Evolutionary conservation across 2,888 invertebrate genomes (phyloP).

Genomic region (Synergus umbraculus): DNA sequence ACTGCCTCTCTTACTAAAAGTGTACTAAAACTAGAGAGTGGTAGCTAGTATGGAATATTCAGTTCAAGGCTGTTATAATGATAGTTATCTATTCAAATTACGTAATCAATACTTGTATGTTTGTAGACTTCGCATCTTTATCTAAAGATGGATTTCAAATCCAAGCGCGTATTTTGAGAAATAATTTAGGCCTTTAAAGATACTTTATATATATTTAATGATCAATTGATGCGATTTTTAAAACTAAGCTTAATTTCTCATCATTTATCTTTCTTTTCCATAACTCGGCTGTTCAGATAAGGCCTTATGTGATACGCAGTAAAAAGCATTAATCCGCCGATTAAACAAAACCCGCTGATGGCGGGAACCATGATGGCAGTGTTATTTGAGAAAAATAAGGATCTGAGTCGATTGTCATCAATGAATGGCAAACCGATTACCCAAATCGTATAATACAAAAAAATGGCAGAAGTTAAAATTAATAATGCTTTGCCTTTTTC

Average conservation of each 20-base stretch:
- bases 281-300: conserved; percentile 51
- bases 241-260: not conserved
- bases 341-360: conserved; percentile 81
- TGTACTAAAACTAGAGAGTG: conserved; percentile 10
- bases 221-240: not conserved
- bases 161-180: not conserved
- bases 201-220: not conserved
- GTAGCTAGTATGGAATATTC: not conserved
- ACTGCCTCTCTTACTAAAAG: conserved; percentile 17
- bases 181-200: not conserved
- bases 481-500: conserved; percentile 81
- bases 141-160: not conserved
- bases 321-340: conserved; percentile 83
- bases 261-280: conserved; percentile 47
- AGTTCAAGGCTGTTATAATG: conserved; percentile 18
- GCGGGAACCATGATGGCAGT: conserved; percentile 81
- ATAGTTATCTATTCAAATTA: not conserved
- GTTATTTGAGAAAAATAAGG: conserved; percentile 67
- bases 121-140: not conserved
- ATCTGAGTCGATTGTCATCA: conserved; percentile 80
- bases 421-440: conserved; percentile 84
- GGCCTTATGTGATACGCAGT: conserved; percentile 80
- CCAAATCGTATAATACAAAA: conserved; percentile 83
- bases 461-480: conserved; percentile 78
- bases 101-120: too few relatives aligned